Evolutionary conservation across 2,888 invertebrate species (phyloP).

Genomic region (Teleogryllus oceanicus): DNA sequence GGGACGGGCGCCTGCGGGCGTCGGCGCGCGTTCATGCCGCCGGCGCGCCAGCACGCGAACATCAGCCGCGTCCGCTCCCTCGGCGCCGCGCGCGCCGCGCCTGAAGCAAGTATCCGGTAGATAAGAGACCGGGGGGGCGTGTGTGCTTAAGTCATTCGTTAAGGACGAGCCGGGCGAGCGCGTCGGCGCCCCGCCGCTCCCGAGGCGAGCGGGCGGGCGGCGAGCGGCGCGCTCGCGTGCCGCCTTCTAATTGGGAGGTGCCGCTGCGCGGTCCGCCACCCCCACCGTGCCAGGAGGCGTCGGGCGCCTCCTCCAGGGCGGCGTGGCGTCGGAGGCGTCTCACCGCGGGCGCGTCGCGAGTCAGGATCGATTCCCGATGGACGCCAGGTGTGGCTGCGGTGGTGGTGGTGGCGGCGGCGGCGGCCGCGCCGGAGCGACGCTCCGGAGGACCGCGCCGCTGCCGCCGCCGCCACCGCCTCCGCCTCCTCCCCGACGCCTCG

Average conservation of each 20-base stretch:
- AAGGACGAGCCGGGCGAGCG: too few species aligned
- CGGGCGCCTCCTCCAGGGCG: background rate
- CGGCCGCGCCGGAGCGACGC: background rate
- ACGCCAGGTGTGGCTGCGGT: background rate
- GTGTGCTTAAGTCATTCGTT: too few species aligned
- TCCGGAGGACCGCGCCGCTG: background rate
- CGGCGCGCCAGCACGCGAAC: too few species aligned
- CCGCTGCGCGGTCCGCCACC: background rate
- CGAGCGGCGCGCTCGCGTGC: background rate
- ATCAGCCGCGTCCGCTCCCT: too few species aligned
- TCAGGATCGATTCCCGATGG: slow-evolving; percentile 18
- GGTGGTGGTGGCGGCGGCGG: background rate
- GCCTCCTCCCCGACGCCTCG: background rate
- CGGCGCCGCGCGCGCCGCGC: too few species aligned
- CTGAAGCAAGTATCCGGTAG: too few species aligned
- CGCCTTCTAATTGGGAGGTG: slow-evolving; percentile 5
- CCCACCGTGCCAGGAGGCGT: slow-evolving; percentile 18
- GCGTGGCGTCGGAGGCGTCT: background rate
- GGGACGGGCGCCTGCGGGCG: background rate
- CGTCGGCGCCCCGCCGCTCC: background rate
- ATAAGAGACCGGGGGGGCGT: too few species aligned
- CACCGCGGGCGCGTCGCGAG: background rate
- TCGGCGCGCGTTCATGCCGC: background rate
- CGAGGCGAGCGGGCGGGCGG: background rate
- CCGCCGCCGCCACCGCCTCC: background rate